Base-by-base conservation (phyloP, 1,140 invertebrate species). In the Eciton burchellii region DNA sequence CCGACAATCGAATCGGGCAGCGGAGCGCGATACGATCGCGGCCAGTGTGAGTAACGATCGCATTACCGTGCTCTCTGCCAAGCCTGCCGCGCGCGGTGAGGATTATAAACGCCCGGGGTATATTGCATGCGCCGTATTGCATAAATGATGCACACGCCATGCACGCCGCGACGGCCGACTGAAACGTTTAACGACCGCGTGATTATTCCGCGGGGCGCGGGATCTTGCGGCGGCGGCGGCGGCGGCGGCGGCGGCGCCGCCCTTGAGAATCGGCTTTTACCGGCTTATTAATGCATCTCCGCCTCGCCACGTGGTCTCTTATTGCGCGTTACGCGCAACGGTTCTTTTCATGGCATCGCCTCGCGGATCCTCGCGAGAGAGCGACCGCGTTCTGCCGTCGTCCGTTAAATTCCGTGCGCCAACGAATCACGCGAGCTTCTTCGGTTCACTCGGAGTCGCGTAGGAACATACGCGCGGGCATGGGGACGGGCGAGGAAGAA, bases 61-160 rank as follows among this genome's bases (percentile, higher is more conserved):
- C 60, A 63, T 84, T 84, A 79, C 66, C 60, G 83, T 19, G 19
- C 84, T 79, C 60, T 81, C 59, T 41, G 19, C 19, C 60, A 72
- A 84, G 74, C 84, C 70, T n/a, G n/a, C n/a, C n/a, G 65, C 74
- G 70, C 59, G 66, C 68, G 65, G 35, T n/a, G 24, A 35, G 66
- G 76, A 86, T 85, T 86, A 86, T 71, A 52, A 73, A 86, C 68
- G 70, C 83, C 21, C 65, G 71, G 72, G 62, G 71, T 77, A 47
- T 54, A 47, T 54, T 35, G 54, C 52, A 49, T 47, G 70, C 5
- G 12, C 12, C 19, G 24, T 54, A 45, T n/a, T n/a, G n/a, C 63
- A 70, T 79, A 74, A 85, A 85, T 79, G 41, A 60, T 52, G 54
- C 59, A 56, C 49, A 49, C 14, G 29, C 21, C 43, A 45, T 47